These are phyloP conservation scores for Vanessa tameamea DNA, from an alignment of 1,140 invertebrate species.

Conservation along the genomic window DNA sequence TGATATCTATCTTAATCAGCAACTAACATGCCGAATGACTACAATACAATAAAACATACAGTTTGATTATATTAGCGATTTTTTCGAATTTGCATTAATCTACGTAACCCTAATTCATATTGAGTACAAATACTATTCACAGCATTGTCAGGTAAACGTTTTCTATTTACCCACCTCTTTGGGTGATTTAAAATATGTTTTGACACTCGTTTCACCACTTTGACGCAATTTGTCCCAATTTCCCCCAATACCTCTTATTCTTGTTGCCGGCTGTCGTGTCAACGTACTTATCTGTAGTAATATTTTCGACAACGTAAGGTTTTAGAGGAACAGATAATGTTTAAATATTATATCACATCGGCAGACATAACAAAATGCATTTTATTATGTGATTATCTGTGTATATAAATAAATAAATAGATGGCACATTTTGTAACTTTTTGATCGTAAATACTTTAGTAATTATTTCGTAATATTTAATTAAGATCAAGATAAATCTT, in stretches of 20 bases:
- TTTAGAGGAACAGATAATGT: not conserved
- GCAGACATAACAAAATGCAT: too few species aligned
- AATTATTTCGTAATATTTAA: too few species aligned
- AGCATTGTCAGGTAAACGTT: conserved; percentile 17
- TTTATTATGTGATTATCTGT: too few species aligned
- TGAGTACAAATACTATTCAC: conserved; percentile 1
- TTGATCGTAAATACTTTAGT: too few species aligned
- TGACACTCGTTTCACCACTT: conserved; percentile 40
- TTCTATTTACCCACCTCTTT: conserved; percentile 20
- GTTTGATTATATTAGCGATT: too few species aligned
- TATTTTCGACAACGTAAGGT: not conserved
- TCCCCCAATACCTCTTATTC: conserved; percentile 40
- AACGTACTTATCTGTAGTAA: conserved; percentile 15
- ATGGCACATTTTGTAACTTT: too few species aligned
- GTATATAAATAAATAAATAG: too few species aligned
- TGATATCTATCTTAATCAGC: too few species aligned
- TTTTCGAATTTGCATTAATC: not conserved
- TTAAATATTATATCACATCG: not conserved
- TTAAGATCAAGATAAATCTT: too few species aligned
- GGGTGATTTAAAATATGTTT: conserved; percentile 31
- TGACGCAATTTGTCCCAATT: conserved; percentile 58
- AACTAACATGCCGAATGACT: too few species aligned
- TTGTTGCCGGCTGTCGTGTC: conserved; percentile 13
- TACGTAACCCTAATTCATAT: not conserved
- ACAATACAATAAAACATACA: too few species aligned